Percentiles rank a stretch among this genome's conserved stretches.
These are phyloP conservation scores for Botia kubotai DNA, from an alignment of 2,797 vertebrate species.

Conservation along the genomic window DNA sequence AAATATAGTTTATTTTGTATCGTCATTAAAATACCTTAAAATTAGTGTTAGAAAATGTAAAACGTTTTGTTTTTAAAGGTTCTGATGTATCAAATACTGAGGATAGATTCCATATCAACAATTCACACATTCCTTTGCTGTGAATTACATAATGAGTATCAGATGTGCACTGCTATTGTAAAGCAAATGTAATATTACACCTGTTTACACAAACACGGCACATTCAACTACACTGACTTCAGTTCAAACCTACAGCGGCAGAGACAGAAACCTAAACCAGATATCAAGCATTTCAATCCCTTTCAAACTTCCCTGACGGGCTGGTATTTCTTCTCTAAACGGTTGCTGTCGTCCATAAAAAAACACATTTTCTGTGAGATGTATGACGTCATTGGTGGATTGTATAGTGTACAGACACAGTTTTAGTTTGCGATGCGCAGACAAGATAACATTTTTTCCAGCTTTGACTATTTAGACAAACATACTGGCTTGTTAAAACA, in stretches of 20 bases:
- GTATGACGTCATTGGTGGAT: neutral
- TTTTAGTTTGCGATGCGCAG: neutral
- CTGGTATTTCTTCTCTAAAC: neutral
- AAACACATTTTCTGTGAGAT: neutral
- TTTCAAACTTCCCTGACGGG: neutral
- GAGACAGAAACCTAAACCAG: neutral
- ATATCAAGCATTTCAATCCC: neutral
- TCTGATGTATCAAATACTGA: no score
- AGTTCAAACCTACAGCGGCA: neutral
- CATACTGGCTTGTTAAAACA: neutral
- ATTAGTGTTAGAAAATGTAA: no score
- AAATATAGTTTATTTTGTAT: no score
- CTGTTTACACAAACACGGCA: constrained; percentile 45
- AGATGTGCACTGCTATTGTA: neutral
- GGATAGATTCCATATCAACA: no score
- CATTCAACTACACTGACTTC: neutral
- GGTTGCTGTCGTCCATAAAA: neutral
- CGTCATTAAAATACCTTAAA: no score
- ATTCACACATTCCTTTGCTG: neutral
- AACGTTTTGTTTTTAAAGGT: no score
- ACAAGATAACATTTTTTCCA: neutral
- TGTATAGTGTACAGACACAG: neutral
- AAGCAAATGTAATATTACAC: constrained; percentile 44
- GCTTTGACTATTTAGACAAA: neutral
- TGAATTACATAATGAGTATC: neutral